These are phyloP conservation scores for Rhinatrema bivittatum DNA, from an alignment of 2,797 vertebrate species.

Conservation along the genomic window DNA sequence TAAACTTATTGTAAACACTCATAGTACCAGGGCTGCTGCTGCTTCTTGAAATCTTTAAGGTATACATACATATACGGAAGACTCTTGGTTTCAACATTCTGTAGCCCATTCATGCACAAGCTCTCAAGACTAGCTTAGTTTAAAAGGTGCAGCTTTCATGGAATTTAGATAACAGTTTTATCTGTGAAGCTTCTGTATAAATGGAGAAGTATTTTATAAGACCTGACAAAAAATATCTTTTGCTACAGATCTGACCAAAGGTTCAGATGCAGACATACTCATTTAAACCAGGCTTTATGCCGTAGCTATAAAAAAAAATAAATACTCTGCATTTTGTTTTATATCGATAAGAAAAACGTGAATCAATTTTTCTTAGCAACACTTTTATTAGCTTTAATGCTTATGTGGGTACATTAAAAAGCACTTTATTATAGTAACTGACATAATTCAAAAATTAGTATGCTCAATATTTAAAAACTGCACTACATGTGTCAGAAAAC, in stretches of 20 bases:
- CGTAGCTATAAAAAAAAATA: slow-evolving; percentile 13
- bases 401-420: slow-evolving; percentile 52
- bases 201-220: slow-evolving; percentile 23
- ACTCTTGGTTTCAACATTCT: no score
- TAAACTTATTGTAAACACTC: no score
- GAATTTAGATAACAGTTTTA: neutral
- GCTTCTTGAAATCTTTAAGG: no score
- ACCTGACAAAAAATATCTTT: slow-evolving; percentile 26
- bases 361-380: slow-evolving; percentile 47
- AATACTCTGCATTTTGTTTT: slow-evolving; percentile 8
- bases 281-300: slow-evolving; percentile 60
- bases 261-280: slow-evolving; percentile 41
- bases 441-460: slow-evolving; percentile 25
- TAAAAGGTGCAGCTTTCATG: slow-evolving; percentile 9
- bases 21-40: no score
- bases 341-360: slow-evolving; percentile 53
- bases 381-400: slow-evolving; percentile 62
- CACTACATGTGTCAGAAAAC: slow-evolving; percentile 28
- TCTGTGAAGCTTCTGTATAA: slow-evolving; percentile 12
- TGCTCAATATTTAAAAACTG: slow-evolving; percentile 30
- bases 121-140: slow-evolving; percentile 41
- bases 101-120: slow-evolving; percentile 70
- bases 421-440: slow-evolving; percentile 43
- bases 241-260: slow-evolving; percentile 20
- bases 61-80: no score